Evolutionary conservation across 1,140 invertebrate genomes (phyloP), one percentile per base, ranked within the genome.

Genomic region (Matsumurasca onukii): DNA sequence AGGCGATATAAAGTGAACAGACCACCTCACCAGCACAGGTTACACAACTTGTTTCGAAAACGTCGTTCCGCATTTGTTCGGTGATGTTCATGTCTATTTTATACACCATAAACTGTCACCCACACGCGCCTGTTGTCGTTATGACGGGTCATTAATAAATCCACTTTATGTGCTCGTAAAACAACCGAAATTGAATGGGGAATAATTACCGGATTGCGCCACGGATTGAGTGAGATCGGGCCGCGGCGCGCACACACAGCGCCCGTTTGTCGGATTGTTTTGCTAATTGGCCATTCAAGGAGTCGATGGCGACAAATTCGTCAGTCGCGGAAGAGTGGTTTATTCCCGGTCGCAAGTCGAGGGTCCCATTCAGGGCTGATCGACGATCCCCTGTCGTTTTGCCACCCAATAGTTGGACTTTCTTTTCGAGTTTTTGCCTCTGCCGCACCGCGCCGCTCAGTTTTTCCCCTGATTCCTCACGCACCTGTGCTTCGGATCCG

Each of bases 401-500:
- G 5, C 5, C 34, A 27, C 55, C 22, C 15, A 9, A 27, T 59
- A 59, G 22, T 24, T 25, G 3, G 12, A 59, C 55, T 59, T 59
- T 59, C 55, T 59, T 59, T 29, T 27, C 34, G 55, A 29, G 55
- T 59, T 59, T 59, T 59, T 59, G 22, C 55, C 55, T 2, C 49
- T 22, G 39, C 39, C 9, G 39, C 9, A n/a, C n/a, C 39, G 49
- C 49, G 5, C 34, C 34, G 34, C 17, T 39, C 5, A 9, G 5
- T 59, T 59, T 59, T 25, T 29, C 9, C 55, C 55, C 15, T 3
- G 55, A 27, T 5, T 22, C 49, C 5, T 52, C 49, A 22, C 49
- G 49, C 55, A 59, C 55, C 55, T 59, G 55, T 9, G 55, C 55
- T 59, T 39, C 17, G 5, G 5, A 39, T 17, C 34, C 17, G 17